Conservation (phyloP, 2,797 vertebrate genomes). For the Bovichtus variegatus region DNA sequence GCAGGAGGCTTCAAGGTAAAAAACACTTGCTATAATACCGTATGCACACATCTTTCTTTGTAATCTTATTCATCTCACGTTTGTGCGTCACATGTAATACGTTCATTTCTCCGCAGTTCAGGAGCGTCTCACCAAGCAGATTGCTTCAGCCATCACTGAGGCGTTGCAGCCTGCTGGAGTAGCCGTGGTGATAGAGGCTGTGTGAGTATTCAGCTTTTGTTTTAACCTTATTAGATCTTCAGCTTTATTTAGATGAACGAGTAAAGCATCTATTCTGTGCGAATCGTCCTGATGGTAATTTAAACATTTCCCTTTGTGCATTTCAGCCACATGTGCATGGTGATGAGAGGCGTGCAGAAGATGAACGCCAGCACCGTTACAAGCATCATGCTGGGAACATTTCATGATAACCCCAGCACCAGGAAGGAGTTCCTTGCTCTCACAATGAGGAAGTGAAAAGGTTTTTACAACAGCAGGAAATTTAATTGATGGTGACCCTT, state of each 20-base stretch:
- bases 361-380: constrained; percentile 80
- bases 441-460: constrained; percentile 4
- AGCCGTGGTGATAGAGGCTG: constrained; percentile 82
- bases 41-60: background rate
- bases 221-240: background rate
- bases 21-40: background rate
- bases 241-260: background rate
- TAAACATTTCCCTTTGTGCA: background rate
- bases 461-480: background rate
- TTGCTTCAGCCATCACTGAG: constrained; percentile 82
- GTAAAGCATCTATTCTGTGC: background rate
- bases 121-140: constrained; percentile 86
- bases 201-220: constrained; percentile 71
- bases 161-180: constrained; percentile 83
- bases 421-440: constrained; percentile 65
- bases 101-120: constrained; percentile 77
- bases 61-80: background rate
- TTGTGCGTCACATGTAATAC: background rate
- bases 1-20: constrained; percentile 87
- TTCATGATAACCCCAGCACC: constrained; percentile 76
- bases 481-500: background rate
- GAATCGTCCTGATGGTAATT: background rate
- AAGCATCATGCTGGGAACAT: constrained; percentile 74
- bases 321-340: constrained; percentile 84
- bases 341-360: constrained; percentile 86